Evolutionary conservation across 2,888 invertebrate genomes (phyloP).

Genomic region (Sesia bembeciformis): DNA sequence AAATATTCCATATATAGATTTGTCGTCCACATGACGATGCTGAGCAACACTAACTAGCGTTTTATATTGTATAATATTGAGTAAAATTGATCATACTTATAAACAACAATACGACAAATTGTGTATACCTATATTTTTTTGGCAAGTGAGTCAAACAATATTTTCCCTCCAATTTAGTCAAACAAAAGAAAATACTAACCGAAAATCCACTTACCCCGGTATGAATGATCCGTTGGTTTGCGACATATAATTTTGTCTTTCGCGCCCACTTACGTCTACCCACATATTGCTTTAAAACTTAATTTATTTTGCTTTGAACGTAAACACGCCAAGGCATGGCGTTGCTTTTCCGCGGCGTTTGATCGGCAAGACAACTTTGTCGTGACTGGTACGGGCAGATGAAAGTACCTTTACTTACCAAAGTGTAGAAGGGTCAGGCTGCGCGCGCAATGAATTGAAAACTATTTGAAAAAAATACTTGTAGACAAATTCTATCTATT

Average conservation of each 20-base stretch:
- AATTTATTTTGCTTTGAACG: slow-evolving; percentile 18
- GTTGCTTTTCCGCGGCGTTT: slow-evolving; percentile 27
- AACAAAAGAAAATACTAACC: slow-evolving; percentile 1
- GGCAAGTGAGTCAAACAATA: not conserved
- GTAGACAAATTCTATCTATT: too few relatives aligned
- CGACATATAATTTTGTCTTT: slow-evolving; percentile 73
- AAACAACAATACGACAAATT: too few relatives aligned
- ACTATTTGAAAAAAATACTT: too few relatives aligned
- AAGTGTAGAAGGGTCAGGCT: slow-evolving; percentile 17
- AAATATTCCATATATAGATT: too few relatives aligned
- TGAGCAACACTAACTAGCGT: too few relatives aligned
- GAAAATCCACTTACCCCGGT: slow-evolving; percentile 74
- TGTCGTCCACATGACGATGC: too few relatives aligned
- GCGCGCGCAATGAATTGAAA: slow-evolving; percentile 32
- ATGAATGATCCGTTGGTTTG: slow-evolving; percentile 77
- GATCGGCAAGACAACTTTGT: slow-evolving; percentile 33
- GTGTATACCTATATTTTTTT: too few relatives aligned
- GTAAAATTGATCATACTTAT: too few relatives aligned
- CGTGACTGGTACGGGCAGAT: slow-evolving; percentile 40
- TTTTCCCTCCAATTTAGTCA: slow-evolving; percentile 1
- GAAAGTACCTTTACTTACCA: slow-evolving; percentile 32
- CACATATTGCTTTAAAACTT: slow-evolving; percentile 61
- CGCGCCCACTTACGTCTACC: slow-evolving; percentile 75
- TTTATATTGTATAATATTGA: too few relatives aligned
- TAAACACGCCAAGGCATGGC: slow-evolving; percentile 30